phyloP scores from a whole-genome alignment of 1,140 invertebrate species.

The Frieseomelitta varia region DNA sequence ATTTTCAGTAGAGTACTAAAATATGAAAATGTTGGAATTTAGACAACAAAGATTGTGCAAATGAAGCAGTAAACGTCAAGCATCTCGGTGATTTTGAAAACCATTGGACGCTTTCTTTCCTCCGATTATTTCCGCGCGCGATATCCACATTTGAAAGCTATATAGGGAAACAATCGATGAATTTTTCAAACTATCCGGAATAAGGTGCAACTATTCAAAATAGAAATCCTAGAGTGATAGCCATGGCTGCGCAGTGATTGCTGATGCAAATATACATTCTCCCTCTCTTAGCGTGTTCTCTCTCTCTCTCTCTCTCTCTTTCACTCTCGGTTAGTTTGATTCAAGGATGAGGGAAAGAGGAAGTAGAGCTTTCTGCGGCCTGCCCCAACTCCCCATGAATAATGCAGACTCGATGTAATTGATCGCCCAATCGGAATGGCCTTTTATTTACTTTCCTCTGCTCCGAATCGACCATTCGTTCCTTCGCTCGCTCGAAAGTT shows the following conservation, averaged over 20 bases:
- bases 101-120: too few species aligned
- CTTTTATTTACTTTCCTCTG: slow-evolving; percentile 82
- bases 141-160: background rate
- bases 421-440: slow-evolving; percentile 82
- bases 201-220: slow-evolving; percentile 64
- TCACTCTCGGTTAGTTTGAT: slow-evolving; percentile 67
- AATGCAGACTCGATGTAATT: slow-evolving; percentile 82
- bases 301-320: slow-evolving; percentile 37
- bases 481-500: slow-evolving; percentile 75
- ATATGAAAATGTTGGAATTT: background rate
- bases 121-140: background rate
- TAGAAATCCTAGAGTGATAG: slow-evolving; percentile 68
- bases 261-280: slow-evolving; percentile 75
- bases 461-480: slow-evolving; percentile 73
- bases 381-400: slow-evolving; percentile 80
- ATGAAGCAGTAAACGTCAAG: background rate
- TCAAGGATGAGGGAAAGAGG: slow-evolving; percentile 66
- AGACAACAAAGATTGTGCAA: background rate
- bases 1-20: background rate
- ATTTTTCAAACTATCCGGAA: slow-evolving; percentile 71
- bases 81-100: background rate
- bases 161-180: slow-evolving; percentile 45
- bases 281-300: slow-evolving; percentile 43
- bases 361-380: slow-evolving; percentile 79
- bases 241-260: slow-evolving; percentile 70